Base-by-base conservation (phyloP, 2,797 vertebrate genomes). In the Lepidocolaptes lacrymiger region DNA sequence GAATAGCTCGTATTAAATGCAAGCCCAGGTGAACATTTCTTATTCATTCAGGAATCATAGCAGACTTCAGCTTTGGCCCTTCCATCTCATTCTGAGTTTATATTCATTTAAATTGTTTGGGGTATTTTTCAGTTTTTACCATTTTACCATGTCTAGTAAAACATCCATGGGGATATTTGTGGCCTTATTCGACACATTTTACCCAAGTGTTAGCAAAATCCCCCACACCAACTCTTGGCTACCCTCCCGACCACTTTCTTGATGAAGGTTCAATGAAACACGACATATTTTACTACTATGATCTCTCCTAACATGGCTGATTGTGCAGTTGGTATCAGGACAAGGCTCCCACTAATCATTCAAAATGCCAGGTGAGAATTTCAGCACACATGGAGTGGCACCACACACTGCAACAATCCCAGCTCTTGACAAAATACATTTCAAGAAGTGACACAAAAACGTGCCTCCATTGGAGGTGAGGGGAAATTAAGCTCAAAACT, bases 1-100 rank as follows among this genome's bases (percentile, higher is more conserved):
- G 95, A 97, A 92, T 51, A 71, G 62, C 78, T 97, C 79, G 28
- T 84, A 97, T 91, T 84, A 96, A 97, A 97, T 85, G 86, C 90
- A 90, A 94, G 93, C 72, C 86, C 95, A 96, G 96, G 94, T 97
- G 92, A 96, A 95, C 12, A 18, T 59, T 83, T 55, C 67, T 94
- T 93, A 95, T 83, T 95, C 89, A 95, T 37, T 68, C 64, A 94
- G 67, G 68, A 97, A 93, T 94, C 92, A 72, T 3, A 84, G 77
- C 54, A 81, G 92, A 93, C 76, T 95, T 95, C 24, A 93, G 86
- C 76, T 97, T 94, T 94, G 95, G 93, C 91, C 36, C 74, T 89
- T 93, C 86, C 87, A 85, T 92, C 14, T 37, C 85, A 85, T 54
- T 54, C 86, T 91, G 68, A 91, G 77, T 89, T 77, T 46, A 77